A percentile compares a stretch with the other conserved stretches of the same genome.
Evolutionary conservation across 1,140 invertebrate species (phyloP).

Genomic region (Magallana gigas): DNA sequence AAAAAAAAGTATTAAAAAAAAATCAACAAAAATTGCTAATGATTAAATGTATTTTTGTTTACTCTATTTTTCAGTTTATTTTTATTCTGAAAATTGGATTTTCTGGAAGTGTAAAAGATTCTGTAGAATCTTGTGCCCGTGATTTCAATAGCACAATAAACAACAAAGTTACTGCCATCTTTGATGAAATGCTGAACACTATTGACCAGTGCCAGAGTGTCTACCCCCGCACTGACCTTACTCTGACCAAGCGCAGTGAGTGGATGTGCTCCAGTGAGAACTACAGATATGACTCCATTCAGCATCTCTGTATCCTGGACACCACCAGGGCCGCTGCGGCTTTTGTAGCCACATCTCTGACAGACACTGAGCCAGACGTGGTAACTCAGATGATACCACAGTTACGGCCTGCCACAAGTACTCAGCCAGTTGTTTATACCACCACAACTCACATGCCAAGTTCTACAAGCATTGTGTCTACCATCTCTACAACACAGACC

Average conservation of each 20-base stretch:
- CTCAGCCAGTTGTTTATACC: neutral
- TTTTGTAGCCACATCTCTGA: neutral
- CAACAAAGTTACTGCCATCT: neutral
- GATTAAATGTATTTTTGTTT: too few relatives aligned
- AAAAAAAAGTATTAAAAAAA: too few relatives aligned
- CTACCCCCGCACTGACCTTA: neutral
- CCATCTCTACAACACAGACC: neutral
- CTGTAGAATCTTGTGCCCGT: neutral
- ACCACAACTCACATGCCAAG: neutral
- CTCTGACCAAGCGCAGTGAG: neutral
- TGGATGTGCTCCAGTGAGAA: neutral
- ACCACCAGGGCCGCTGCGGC: neutral
- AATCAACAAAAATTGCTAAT: too few relatives aligned
- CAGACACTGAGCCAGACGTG: neutral
- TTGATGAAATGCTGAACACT: neutral
- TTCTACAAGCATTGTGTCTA: neutral
- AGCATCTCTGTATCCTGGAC: neutral
- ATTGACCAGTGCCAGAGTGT: neutral
- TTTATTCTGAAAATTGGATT: slow-evolving; percentile 15
- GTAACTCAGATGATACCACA: neutral
- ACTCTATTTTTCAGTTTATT: neutral
- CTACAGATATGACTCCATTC: neutral
- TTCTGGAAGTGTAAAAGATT: neutral
- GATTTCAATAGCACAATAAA: neutral
- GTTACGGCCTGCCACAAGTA: neutral